phyloP scores from a whole-genome alignment of 2,888 invertebrate species.

The Hemistola chrysoprasaria region DNA sequence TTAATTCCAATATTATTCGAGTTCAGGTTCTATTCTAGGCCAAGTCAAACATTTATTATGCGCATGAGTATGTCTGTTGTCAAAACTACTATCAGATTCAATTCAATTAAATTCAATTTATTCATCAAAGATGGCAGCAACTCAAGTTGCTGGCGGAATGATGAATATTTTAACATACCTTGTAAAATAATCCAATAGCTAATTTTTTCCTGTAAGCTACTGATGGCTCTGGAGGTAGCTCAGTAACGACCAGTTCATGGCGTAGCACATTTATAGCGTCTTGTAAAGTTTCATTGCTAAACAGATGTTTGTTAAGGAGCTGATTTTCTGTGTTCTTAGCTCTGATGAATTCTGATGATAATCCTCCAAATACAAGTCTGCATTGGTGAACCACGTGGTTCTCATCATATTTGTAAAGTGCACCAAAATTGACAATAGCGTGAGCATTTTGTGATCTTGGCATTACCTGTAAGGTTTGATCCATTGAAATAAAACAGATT shows the following conservation, averaged over 20 bases:
- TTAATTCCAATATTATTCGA: too few species aligned
- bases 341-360: conserved; percentile 61
- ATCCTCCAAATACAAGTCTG: conserved; percentile 83
- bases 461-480: conserved; percentile 85
- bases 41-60: too few species aligned
- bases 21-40: too few species aligned
- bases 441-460: conserved; percentile 87
- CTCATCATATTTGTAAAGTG: conserved; percentile 72
- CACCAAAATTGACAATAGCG: conserved; percentile 89
- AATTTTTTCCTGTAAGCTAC: conserved; percentile 80
- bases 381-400: conserved; percentile 15
- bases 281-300: conserved; percentile 64
- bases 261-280: conserved; percentile 44
- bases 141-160: too few species aligned
- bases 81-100: too few species aligned
- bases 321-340: conserved; percentile 80
- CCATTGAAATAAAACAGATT: too few species aligned
- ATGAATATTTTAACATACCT: conserved; percentile 34
- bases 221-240: conserved; percentile 76
- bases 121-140: too few species aligned
- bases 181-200: conserved; percentile 80
- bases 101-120: neutral
- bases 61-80: too few species aligned
- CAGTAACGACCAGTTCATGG: conserved; percentile 44
- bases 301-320: conserved; percentile 54